Base-by-base conservation (phyloP, 2,888 invertebrate species). In the Mamestra brassicae region DNA sequence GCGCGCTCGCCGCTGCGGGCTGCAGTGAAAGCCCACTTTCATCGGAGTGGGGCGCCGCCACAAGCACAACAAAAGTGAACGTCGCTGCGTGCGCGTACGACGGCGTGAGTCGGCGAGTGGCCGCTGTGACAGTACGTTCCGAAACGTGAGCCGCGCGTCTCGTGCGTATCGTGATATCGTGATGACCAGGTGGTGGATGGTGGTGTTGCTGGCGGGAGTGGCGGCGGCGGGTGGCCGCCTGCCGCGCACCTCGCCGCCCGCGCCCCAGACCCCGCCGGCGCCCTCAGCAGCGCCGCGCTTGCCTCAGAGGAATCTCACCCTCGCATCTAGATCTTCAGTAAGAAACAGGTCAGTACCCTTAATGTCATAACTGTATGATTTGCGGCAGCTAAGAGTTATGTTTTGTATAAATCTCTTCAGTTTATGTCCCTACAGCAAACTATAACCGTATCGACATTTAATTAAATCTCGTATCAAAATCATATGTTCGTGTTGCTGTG, bases 231-330 rank as follows among this genome's bases (percentile, higher is more conserved):
- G 94, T 80, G 92, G 94, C 85, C 94, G 95, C 89, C 89, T 94
- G 91, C 95, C 95, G 88, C 93, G 95, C 84, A 95, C 95, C 88
- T 95, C 93, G 85, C 93, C 91, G 89, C 92, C 93, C 88, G 93
- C 92, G 86, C 91, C 97, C 87, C 93, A 97, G 84, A 95, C 97
- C 63, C 92, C 97, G 84, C 97, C 97, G 90, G 97, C 97, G 85
- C 97, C 93, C 94, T 85, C 97, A 69, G 94, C 97, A 82, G 96
- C 97, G 84, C 97, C 94, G 95, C 92, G 94, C 47, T 92, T 95
- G 66, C 95, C 94, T 76, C 94, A 92, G 81, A 94, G 96, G 92
- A 96, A 96, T 87, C 93, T 95, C 87, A 95, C 96, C 89, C 95
- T 96, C 73, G 93, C 96, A 62, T 92, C 94, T 84, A 92, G 96